Base-by-base conservation (phyloP, 2,113 vertebrate genomes). In the Oreotrochilus melanogaster region DNA sequence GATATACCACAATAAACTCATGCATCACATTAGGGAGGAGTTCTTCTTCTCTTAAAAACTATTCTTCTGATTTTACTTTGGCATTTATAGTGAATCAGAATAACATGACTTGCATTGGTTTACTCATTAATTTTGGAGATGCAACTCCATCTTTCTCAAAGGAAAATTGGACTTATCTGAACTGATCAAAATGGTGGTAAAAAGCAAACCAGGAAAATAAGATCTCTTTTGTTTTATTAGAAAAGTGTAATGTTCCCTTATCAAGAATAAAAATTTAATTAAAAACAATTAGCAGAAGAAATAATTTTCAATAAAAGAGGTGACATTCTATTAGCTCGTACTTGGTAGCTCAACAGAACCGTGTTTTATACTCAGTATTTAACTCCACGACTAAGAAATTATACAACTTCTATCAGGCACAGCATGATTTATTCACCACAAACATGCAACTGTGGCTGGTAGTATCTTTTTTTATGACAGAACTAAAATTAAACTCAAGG, bases 221-320 rank as follows among this genome's bases (percentile, higher is more conserved):
- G 37, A 66, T 79, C 74, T 73, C 16, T 71, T 81, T 57, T 79
- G 18, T 83, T 89, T 86, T 75, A 89, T 81, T 89, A 80, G 42
- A 84, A 88, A 85, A 50, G 14, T 81, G 27, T 64, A 88, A 53
- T 66, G 35, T 78, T 65, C 60, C 73, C 71, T 61, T 84, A 53
- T 35, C 45, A 67, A 70, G 86, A 82, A 87, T 92, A 93, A 79
- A 86, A 97, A 48, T 24, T 42, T 93, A 92, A 86, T 92, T 83
- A 92, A 96, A 97, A 91, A 10, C 54, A 93, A 93, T 95, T 96
- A 96, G 14, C 31, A 88, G 67, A 80, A 88, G 85, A 79, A 92
- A 86, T 86, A 53, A 86, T 95, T 95, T 97, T 94, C 83, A 91
- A 56, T 85, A 67, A 91, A 94, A 33, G 9, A 67, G 71, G 51